A percentile compares a stretch with the other conserved stretches of the same genome.
Conservation (phyloP, 2,797 vertebrate genomes). For the Pygocentrus nattereri region DNA sequence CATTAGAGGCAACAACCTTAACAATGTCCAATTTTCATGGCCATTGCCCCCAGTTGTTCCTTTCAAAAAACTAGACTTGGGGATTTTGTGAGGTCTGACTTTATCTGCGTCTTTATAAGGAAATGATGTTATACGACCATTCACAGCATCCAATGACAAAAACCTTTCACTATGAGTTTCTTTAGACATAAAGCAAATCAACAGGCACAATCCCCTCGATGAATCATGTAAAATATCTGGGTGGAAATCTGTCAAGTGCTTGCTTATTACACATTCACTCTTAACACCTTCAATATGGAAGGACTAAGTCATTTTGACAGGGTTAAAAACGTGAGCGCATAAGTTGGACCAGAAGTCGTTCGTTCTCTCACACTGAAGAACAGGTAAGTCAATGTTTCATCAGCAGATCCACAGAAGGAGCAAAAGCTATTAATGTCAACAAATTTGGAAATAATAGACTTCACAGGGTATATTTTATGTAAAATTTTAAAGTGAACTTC, state of each 20-base stretch:
- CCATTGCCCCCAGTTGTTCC: conserved; percentile 12
- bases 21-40: conserved; percentile 33
- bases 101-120: conserved; percentile 36
- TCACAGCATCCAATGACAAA: conserved; percentile 32
- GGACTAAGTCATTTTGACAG: too few species aligned
- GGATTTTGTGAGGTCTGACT: conserved; percentile 19
- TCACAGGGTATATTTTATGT: too few species aligned
- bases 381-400: too few species aligned
- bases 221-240: conserved; percentile 32
- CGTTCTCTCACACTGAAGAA: too few species aligned
- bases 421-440: too few species aligned
- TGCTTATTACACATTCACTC: not conserved
- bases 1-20: conserved; percentile 3
- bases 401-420: too few species aligned
- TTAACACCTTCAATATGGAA: too few species aligned
- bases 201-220: conserved; percentile 33
- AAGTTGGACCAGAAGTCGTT: too few species aligned
- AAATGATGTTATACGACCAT: conserved; percentile 25
- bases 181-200: conserved; percentile 25
- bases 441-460: too few species aligned
- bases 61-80: conserved; percentile 3
- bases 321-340: too few species aligned
- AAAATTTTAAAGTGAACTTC: too few species aligned
- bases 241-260: conserved; percentile 1
- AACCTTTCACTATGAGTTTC: conserved; percentile 21